Evolutionary conservation across 2,888 invertebrate species (phyloP).

Genomic region (Cerastis rubricosa): DNA sequence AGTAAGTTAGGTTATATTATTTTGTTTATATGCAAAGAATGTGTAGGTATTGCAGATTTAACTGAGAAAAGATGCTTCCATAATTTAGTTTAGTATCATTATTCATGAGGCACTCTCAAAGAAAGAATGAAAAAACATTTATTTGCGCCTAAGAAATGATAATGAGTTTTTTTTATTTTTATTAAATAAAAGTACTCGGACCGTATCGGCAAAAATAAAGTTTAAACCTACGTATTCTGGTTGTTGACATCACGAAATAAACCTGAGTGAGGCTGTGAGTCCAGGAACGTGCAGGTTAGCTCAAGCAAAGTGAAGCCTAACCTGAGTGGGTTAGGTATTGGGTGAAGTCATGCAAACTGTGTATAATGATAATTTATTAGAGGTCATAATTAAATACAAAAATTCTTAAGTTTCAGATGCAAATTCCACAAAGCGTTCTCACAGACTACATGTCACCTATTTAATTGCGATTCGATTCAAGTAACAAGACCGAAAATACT

Average conservation of each 20-base stretch:
- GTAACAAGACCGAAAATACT: constrained; percentile 30
- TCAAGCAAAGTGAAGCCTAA: neutral
- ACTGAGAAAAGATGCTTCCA: too few relatives aligned
- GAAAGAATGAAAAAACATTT: neutral
- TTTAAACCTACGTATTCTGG: neutral
- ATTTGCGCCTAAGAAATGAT: neutral
- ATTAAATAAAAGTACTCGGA: neutral
- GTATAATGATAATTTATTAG: neutral
- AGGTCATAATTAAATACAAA: neutral
- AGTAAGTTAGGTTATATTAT: neutral
- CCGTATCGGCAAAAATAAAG: neutral
- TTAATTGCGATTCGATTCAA: neutral
- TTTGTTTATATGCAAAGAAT: neutral
- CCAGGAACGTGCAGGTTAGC: neutral
- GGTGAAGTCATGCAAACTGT: too few relatives aligned
- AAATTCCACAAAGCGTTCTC: neutral
- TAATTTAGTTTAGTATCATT: neutral
- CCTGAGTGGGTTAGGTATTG: neutral
- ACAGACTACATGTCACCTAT: neutral
- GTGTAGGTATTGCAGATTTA: neutral
- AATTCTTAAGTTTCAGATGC: neutral
- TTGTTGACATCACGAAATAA: neutral
- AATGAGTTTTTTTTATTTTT: neutral
- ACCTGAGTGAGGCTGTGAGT: neutral
- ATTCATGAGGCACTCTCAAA: neutral